Base-by-base conservation (phyloP, 2,888 invertebrate genomes). In the Euplagia quadripunctaria region DNA sequence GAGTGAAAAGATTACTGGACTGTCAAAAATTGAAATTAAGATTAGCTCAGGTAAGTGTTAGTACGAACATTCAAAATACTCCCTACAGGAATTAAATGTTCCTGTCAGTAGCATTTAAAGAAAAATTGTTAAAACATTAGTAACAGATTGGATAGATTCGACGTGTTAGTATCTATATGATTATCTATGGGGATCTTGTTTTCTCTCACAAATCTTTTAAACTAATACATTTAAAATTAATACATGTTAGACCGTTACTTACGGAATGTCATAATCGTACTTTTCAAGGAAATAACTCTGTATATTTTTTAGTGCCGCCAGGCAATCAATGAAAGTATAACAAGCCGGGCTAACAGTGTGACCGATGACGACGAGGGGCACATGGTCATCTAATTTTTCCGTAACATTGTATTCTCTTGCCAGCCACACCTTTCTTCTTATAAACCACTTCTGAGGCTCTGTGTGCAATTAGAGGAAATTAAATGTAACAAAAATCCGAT, bases 371-470 rank as follows among this genome's bases (percentile, higher is more conserved):
- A 94, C 94, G 43, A 95, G 83, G 70, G 89, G 87, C 41, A 94
- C 73, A 0, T 94, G 94, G 0, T 75, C n/a, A 0, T 80, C 75
- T 0, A 82, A 82, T 12, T 74, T 86, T 2, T 72, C 66, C 5
- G 75, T 75, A 31, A 82, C 78, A 58, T 82, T 79, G 66, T 80
- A 31, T 16, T 65, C 8, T 8, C 31, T 65, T 4, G 94, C 92
- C 42, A 93, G 81, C 95, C 95, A 95, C 93, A 91, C 90, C 3
- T 89, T 85, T 0, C 94, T 87, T 0, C 90, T 87, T 58, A 95
- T 93, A 73, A 88, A 91, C 95, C 95, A 95, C 71, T 90, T 88
- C 72, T 93, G 90, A 0, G 92, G 91, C 4, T 92, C 94, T 94
- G 85, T 51, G 71, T 70, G 55, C 9, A 20, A 58, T 20, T 11